Conservation (phyloP, 2,113 vertebrate genomes). For the Brachyhypopomus gauderio region DNA sequence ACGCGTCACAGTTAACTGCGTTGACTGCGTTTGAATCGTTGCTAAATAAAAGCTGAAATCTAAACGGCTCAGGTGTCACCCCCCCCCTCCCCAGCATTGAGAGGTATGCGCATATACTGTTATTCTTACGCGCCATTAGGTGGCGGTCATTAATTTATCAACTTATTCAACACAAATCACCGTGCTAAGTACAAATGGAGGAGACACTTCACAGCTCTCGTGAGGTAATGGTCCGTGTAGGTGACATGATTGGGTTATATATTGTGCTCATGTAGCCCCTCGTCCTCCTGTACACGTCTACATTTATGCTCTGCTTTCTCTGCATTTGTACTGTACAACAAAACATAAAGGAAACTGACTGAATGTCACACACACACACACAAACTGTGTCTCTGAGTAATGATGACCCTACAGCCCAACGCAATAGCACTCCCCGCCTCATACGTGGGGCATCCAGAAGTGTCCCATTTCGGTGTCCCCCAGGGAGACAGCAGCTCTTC, state of each 20-base stretch:
- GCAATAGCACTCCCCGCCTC: conserved; percentile 12
- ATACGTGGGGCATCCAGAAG: conserved; percentile 31
- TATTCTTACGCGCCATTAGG: background rate
- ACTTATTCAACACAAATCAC: background rate
- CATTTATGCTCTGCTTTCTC: background rate
- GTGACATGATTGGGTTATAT: conserved; percentile 24
- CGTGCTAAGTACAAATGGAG: background rate
- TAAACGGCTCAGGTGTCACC: too few species aligned
- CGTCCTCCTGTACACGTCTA: background rate
- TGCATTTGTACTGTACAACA: background rate
- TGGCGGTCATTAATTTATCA: conserved; percentile 1
- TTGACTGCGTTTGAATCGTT: too few species aligned
- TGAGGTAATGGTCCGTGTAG: conserved; percentile 7
- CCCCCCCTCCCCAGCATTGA: too few species aligned
- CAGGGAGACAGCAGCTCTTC: background rate
- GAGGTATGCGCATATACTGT: too few species aligned
- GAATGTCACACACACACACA: conserved; percentile 14
- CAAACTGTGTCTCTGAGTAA: background rate
- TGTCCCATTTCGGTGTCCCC: conserved; percentile 14
- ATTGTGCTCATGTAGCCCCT: conserved; percentile 19
- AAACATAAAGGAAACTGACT: conserved; percentile 31
- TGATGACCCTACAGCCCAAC: conserved; percentile 10
- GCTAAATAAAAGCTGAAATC: too few species aligned
- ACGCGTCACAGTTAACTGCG: too few species aligned
- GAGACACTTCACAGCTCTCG: background rate